Evolutionary conservation across 2,888 invertebrate genomes (phyloP).

Genomic region (Clivina fossor): DNA sequence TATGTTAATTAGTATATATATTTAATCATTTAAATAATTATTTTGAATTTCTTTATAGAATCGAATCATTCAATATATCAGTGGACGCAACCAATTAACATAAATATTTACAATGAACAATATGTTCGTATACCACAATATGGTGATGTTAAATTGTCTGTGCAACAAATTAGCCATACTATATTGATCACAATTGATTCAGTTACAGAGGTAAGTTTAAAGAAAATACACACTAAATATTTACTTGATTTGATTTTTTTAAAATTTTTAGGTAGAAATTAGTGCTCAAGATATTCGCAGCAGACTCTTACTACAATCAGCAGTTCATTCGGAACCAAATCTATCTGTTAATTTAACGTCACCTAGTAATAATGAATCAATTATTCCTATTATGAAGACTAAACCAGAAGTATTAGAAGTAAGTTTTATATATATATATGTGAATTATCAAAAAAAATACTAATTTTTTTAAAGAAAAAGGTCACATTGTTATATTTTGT

Average conservation of each 20-base stretch:
- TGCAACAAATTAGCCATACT: constrained; percentile 57
- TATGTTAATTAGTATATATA: constrained; percentile 20
- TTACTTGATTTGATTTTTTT: constrained; percentile 6
- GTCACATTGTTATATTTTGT: too few species aligned
- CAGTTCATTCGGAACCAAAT: constrained; percentile 32
- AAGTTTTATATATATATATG: too few species aligned
- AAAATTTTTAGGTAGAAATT: constrained; percentile 63
- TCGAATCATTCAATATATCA: constrained; percentile 46
- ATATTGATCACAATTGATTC: constrained; percentile 57
- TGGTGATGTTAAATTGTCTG: constrained; percentile 61
- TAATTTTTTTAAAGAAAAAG: too few species aligned
- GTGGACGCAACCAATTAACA: constrained; percentile 58
- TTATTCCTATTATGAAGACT: too few species aligned
- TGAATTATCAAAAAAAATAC: too few species aligned
- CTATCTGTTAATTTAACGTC: too few species aligned
- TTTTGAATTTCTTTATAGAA: constrained; percentile 42
- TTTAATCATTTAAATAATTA: too few species aligned
- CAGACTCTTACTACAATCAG: constrained; percentile 57
- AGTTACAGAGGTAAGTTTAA: constrained; percentile 59
- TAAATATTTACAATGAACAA: constrained; percentile 57
- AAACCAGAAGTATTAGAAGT: too few species aligned
- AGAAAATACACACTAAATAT: not conserved
- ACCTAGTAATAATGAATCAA: too few species aligned
- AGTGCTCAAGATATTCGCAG: constrained; percentile 79
- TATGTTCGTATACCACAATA: constrained; percentile 61